These are phyloP conservation scores for Anas bernieri DNA, from an alignment of 2,797 vertebrate species.

Conservation along the genomic window DNA sequence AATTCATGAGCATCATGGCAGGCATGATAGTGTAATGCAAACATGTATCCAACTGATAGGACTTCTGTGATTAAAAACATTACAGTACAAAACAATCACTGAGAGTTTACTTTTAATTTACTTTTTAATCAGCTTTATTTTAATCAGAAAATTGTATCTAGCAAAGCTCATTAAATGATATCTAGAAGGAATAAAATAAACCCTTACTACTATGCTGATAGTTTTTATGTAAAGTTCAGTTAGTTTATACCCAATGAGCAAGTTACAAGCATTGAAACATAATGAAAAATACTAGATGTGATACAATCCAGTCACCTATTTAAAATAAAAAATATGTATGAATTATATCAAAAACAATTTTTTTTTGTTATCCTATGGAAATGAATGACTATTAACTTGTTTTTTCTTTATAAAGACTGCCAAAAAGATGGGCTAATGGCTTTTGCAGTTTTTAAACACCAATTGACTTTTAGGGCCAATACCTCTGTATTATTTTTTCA, in stretches of 20 bases:
- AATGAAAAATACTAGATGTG: neutral
- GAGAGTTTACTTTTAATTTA: conserved; percentile 78
- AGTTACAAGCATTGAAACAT: neutral
- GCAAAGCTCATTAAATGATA: conserved; percentile 65
- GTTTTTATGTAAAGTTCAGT: conserved; percentile 27
- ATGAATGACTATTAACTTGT: neutral
- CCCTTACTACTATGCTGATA: conserved; percentile 12
- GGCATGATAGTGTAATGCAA: conserved; percentile 21
- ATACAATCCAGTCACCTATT: neutral
- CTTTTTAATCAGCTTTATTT: conserved; percentile 78
- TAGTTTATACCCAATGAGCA: neutral
- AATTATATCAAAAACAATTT: neutral
- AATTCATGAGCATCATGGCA: neutral
- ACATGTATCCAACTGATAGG: conserved; percentile 45
- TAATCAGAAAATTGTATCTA: conserved; percentile 80
- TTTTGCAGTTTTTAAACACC: neutral
- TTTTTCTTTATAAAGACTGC: neutral
- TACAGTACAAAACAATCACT: conserved; percentile 57
- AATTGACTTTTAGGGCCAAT: neutral
- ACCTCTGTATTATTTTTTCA: neutral
- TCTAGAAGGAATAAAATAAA: conserved; percentile 51
- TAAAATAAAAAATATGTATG: neutral
- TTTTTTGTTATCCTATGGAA: neutral
- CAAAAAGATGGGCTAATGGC: neutral
- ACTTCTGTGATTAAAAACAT: conserved; percentile 50